phyloP scores from a whole-genome alignment of 2,113 vertebrate genomes.

The Piliocolobus tephrosceles region DNA sequence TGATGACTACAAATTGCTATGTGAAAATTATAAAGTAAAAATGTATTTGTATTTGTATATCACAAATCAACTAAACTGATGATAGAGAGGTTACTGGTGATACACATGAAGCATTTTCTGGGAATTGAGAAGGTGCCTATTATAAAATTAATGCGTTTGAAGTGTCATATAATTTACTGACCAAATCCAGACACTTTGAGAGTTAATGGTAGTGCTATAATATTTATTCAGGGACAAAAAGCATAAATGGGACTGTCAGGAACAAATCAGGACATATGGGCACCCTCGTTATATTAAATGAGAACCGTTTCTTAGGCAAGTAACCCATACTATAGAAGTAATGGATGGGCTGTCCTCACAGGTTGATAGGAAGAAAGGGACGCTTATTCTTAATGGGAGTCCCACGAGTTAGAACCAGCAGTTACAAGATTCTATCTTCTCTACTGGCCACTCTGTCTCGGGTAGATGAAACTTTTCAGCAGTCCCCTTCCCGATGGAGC shows the following conservation, averaged over 20 bases:
- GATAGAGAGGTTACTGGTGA: not conserved
- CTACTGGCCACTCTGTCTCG: rapidly evolving
- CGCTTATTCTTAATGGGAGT: not conserved
- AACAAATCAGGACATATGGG: not conserved
- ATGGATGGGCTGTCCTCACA: not conserved
- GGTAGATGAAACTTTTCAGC: not conserved
- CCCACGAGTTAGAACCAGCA: not conserved
- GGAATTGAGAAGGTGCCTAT: not conserved
- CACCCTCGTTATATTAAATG: not conserved
- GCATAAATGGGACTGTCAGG: not conserved
- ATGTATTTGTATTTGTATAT: not conserved
- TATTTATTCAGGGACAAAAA: constrained; percentile 30
- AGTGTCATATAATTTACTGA: not conserved
- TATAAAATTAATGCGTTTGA: constrained; percentile 19
- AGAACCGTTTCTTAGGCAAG: not conserved
- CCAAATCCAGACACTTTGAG: constrained; percentile 18
- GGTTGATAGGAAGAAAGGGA: not conserved
- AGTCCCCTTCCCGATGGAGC: not conserved
- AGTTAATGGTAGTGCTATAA: not conserved
- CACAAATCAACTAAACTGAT: not conserved
- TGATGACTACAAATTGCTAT: not conserved
- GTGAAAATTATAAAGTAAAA: constrained; percentile 14
- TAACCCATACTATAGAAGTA: not conserved
- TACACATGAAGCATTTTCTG: not conserved
- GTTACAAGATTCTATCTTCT: not conserved